Percentiles rank a stretch among this genome's conserved stretches.
Evolutionary conservation across 2,113 vertebrate genomes (phyloP).

Genomic region (Picathartes gymnocephalus): DNA sequence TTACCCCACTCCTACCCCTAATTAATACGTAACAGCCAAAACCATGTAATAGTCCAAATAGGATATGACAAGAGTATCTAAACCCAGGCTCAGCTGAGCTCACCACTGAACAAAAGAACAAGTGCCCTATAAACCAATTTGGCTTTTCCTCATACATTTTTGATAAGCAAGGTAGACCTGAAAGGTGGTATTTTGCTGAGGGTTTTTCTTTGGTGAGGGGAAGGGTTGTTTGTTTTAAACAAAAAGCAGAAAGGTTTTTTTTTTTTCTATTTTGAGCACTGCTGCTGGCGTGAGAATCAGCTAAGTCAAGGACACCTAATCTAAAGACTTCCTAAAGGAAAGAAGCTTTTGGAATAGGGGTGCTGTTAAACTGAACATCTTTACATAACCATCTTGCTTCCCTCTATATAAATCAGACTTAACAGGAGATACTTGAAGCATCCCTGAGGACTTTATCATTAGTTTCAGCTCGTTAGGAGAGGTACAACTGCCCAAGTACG

Average conservation of each 20-base stretch:
- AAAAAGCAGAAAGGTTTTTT: neutral
- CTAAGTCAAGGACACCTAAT: neutral
- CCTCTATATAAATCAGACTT: neutral
- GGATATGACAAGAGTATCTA: neutral
- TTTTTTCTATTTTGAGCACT: neutral
- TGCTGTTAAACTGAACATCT: neutral
- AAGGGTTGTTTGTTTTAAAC: neutral
- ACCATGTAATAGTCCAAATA: neutral
- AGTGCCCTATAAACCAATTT: neutral
- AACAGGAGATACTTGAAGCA: neutral
- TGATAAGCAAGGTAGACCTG: neutral
- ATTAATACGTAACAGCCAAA: neutral
- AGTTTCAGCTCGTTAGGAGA: neutral
- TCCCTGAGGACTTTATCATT: neutral
- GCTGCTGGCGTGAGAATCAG: neutral
- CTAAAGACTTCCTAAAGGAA: neutral
- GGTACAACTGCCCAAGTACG: neutral
- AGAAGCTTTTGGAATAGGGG: neutral
- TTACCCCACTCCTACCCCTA: neutral
- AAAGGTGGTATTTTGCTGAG: neutral
- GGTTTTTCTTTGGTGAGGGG: rapidly evolving
- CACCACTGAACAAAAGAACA: neutral
- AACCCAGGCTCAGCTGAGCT: neutral
- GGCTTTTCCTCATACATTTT: neutral
- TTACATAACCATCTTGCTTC: neutral